Evolutionary conservation across 2,797 vertebrate species (phyloP).

Genomic region (Taeniopygia guttata): DNA sequence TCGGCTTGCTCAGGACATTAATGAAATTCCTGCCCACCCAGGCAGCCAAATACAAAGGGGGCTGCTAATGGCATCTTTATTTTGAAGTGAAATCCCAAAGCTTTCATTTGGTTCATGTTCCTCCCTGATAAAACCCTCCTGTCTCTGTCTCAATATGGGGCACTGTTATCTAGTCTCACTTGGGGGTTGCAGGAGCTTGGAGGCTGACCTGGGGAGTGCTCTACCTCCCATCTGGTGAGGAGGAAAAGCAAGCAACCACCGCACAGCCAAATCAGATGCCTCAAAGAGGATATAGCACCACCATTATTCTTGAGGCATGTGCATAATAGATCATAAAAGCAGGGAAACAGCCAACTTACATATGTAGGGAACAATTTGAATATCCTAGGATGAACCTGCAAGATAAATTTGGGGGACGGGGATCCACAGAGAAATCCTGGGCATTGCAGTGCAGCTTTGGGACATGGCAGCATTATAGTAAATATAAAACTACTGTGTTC

Average conservation of each 20-base stretch:
- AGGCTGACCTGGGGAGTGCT: neutral
- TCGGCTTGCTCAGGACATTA: neutral
- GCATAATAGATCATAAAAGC: neutral
- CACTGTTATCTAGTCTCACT: slow-evolving; percentile 51
- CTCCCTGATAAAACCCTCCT: slow-evolving; percentile 52
- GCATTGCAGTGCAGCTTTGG: neutral
- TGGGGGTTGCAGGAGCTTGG: slow-evolving; percentile 25
- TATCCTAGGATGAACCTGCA: neutral
- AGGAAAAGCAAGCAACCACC: neutral
- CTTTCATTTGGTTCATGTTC: slow-evolving; percentile 55
- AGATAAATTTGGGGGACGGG: neutral
- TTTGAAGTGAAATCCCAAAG: slow-evolving; percentile 59
- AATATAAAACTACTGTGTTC: neutral
- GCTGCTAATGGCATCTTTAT: slow-evolving; percentile 51
- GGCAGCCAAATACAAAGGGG: slow-evolving; percentile 12
- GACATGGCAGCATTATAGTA: neutral
- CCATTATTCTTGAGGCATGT: neutral
- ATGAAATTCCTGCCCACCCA: slow-evolving; percentile 38
- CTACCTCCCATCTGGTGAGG: neutral
- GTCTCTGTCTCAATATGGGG: slow-evolving; percentile 41
- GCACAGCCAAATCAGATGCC: neutral
- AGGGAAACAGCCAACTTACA: neutral
- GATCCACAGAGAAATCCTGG: neutral
- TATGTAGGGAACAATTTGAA: neutral
- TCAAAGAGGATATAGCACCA: neutral